Percentiles rank a stretch among this genome's conserved stretches.
Evolutionary conservation across 2,888 invertebrate species (phyloP).

Genomic region (Ophion obscuratus): DNA sequence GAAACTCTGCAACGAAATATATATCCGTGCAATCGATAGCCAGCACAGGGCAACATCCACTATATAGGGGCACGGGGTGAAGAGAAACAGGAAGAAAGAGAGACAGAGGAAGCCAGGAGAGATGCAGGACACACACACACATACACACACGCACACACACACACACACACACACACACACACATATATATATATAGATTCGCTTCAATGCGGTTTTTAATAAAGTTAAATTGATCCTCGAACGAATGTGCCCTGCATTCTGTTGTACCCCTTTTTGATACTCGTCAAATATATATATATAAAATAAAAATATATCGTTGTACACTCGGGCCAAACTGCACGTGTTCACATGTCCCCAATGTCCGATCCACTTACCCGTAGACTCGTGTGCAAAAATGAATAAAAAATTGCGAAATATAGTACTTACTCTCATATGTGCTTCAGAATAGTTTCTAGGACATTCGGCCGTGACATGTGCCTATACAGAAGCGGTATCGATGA

Average conservation of each 20-base stretch:
- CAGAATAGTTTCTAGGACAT: constrained; percentile 3
- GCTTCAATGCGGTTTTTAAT: constrained; percentile 70
- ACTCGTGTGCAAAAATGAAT: constrained; percentile 44
- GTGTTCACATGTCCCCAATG: constrained; percentile 50
- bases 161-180: no score
- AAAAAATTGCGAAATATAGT: constrained; percentile 31
- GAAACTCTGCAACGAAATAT: constrained; percentile 70
- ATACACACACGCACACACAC: neutral
- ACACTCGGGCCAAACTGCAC: constrained; percentile 43
- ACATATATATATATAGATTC: constrained; percentile 30
- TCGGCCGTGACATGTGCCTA: neutral
- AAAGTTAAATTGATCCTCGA: constrained; percentile 69
- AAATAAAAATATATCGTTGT: constrained; percentile 35
- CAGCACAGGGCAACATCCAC: constrained; percentile 60
- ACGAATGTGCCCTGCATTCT: constrained; percentile 60
- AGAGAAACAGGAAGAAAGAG: constrained; percentile 28
- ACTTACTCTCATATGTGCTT: neutral
- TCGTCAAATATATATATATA: constrained; percentile 35
- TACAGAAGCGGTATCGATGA: neutral
- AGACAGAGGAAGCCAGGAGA: constrained; percentile 34
- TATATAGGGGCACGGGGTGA: constrained; percentile 26
- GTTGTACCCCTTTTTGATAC: constrained; percentile 32
- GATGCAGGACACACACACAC: constrained; percentile 16
- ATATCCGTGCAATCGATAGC: constrained; percentile 67
- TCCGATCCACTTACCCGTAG: constrained; percentile 58